Conservation (phyloP, 2,797 vertebrate genomes). For the Peromyscus melanophrys region DNA sequence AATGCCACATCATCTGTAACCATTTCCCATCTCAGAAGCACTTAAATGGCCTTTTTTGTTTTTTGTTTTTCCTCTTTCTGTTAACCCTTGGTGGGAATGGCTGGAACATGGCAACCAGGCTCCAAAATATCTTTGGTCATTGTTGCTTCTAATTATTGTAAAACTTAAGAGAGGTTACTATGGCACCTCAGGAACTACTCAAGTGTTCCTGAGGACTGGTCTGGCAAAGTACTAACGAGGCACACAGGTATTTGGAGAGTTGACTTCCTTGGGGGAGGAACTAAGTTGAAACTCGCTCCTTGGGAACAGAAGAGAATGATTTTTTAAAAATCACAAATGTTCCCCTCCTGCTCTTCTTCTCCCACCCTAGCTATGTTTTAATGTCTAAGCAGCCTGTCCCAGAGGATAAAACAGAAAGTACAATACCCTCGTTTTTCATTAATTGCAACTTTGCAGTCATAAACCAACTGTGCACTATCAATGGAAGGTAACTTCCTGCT, state of each 20-base stretch:
- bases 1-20: neutral
- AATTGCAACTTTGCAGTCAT: neutral
- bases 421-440: neutral
- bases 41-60: neutral
- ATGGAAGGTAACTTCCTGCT: neutral
- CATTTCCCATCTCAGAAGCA: neutral
- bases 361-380: neutral
- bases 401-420: neutral
- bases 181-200: neutral
- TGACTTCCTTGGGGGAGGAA: neutral
- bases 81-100: neutral
- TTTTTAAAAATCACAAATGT: neutral
- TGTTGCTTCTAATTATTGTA: constrained; percentile 29
- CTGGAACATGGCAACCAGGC: neutral
- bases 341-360: neutral
- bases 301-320: constrained; percentile 2
- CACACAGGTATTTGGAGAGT: neutral
- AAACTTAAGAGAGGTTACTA: neutral
- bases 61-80: neutral
- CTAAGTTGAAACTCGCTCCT: constrained; percentile 2
- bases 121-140: neutral
- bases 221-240: neutral
- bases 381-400: neutral
- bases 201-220: neutral
- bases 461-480: neutral